Evolutionary conservation across 2,797 vertebrate species (phyloP).

Genomic region (Betta splendens): DNA sequence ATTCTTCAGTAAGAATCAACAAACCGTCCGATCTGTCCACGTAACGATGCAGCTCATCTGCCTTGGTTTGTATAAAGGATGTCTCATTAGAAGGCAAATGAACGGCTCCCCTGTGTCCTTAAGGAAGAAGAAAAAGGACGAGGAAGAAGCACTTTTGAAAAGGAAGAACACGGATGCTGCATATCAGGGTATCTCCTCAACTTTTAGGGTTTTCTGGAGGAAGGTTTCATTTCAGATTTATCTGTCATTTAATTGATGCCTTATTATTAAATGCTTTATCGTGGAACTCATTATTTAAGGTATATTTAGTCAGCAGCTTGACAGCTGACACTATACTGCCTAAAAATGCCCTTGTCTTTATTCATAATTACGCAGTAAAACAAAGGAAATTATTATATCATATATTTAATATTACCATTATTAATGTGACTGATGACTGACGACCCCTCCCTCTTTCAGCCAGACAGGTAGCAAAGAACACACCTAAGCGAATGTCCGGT

Average conservation of each 20-base stretch:
- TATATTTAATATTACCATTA: too few species aligned
- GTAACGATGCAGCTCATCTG: background rate
- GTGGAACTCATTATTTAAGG: too few species aligned
- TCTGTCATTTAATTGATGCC: background rate
- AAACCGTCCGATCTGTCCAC: conserved; percentile 8
- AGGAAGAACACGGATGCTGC: conserved; percentile 92
- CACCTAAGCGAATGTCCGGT: conserved; percentile 85
- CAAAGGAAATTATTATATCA: too few species aligned
- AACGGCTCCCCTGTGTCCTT: conserved; percentile 31
- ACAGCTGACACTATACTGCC: too few species aligned
- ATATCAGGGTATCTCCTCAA: conserved; percentile 87
- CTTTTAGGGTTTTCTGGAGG: conserved; percentile 3
- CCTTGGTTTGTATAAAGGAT: background rate
- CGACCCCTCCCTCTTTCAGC: conserved; percentile 79
- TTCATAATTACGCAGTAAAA: too few species aligned
- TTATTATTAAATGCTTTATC: too few species aligned
- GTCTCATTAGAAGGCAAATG: background rate
- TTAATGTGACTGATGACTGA: too few species aligned
- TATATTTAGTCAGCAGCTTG: too few species aligned
- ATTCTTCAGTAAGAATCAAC: conserved; percentile 84
- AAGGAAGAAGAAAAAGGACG: conserved; percentile 93
- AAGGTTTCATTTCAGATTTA: conserved; percentile 1
- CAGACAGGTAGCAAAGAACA: conserved; percentile 92
- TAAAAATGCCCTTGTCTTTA: too few species aligned
- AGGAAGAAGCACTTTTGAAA: conserved; percentile 91